Evolutionary conservation across 35 echinoderm and acorn worm species (phyloP), one percentile per base, ranked within the genome.

Genomic region (Anneissia japonica): DNA sequence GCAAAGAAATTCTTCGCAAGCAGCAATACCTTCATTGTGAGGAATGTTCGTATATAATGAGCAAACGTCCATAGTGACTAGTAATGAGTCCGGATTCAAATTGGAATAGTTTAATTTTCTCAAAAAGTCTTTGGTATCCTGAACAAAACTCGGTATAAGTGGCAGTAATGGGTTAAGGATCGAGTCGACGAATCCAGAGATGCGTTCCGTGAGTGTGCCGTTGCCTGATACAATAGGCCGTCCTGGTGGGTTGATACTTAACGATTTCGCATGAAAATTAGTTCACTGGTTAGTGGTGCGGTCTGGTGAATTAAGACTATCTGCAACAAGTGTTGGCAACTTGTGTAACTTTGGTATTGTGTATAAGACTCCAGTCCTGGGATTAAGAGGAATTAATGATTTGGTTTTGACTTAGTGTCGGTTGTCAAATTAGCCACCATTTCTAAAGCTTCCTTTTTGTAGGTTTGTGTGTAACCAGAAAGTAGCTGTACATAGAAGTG

Each of bases 301-400:
- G 29, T 31, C 43, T 11, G 30, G 81, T 6, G 9, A 0, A 11
- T 83, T 31, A 0, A 83, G 32, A 30, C 32, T 31, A 26, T 64
- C 9, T 9, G 19, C 10, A 31, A 83, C 81, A 28, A 30, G 34
- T 0, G 31, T 30, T 3, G 13, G 31, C 29, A 55, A 30, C 64
- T 56, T 83, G 45, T 83, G 45, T 1, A 83, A 31, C 34, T 83
- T 83, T 3, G 81, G 81, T 23, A 83, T 83, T 12, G 45, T 83
- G 45, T 83, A 83, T 29, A 83, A 83, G 43, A 36, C 32, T 0
- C 40, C 81, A 14, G 81, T 37, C 0, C 36, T 17, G 45, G 81
- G 45, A 55, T 0, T 0, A 30, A 31, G 81, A 0, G 81, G 39
- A 10, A 83, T 83, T 13, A 0, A 46, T 31, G 38, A 43, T 17